Conservation (phyloP, 2,888 invertebrate genomes). For the Sarcophaga carnaria region DNA sequence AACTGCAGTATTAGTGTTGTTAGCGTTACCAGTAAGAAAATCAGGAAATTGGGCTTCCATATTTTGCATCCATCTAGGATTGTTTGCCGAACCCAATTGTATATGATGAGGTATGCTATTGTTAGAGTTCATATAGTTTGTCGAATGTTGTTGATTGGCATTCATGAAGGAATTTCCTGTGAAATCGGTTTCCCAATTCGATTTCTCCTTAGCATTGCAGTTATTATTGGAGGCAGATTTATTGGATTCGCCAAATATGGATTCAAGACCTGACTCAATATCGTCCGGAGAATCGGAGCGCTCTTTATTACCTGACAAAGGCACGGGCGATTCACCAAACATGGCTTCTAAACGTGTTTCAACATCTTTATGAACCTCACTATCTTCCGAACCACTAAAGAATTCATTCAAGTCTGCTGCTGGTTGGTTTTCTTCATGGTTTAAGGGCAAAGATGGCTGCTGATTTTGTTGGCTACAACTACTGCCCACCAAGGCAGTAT, state of each 20-base stretch:
- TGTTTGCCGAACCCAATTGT: slow-evolving; percentile 77
- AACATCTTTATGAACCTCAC: slow-evolving; percentile 81
- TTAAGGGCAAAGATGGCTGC: slow-evolving; percentile 73
- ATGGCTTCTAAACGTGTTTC: slow-evolving; percentile 81
- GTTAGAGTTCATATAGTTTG: slow-evolving; percentile 49
- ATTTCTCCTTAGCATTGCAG: slow-evolving; percentile 72
- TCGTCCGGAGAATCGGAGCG: slow-evolving; percentile 56
- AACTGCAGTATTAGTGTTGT: slow-evolving; percentile 48
- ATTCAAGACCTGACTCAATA: slow-evolving; percentile 78
- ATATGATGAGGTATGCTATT: slow-evolving; percentile 77
- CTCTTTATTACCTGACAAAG: slow-evolving; percentile 71
- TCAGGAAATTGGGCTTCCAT: slow-evolving; percentile 80
- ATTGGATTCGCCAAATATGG: slow-evolving; percentile 79
- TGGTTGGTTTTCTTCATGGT: slow-evolving; percentile 73
- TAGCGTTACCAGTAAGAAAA: slow-evolving; percentile 73
- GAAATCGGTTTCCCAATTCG: slow-evolving; percentile 75
- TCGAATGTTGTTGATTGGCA: slow-evolving; percentile 51
- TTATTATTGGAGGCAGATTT: slow-evolving; percentile 73
- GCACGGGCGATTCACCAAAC: slow-evolving; percentile 81
- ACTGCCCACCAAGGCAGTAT: slow-evolving; percentile 59
- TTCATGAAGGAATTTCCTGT: slow-evolving; percentile 68
- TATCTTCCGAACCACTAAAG: slow-evolving; percentile 76
- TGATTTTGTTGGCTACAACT: slow-evolving; percentile 78
- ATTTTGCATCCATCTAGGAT: slow-evolving; percentile 80
- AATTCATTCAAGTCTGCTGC: slow-evolving; percentile 76